These are phyloP conservation scores for Rhinopomastus cyanomelas DNA, from an alignment of 2,113 vertebrate genomes.

Conservation along the genomic window DNA sequence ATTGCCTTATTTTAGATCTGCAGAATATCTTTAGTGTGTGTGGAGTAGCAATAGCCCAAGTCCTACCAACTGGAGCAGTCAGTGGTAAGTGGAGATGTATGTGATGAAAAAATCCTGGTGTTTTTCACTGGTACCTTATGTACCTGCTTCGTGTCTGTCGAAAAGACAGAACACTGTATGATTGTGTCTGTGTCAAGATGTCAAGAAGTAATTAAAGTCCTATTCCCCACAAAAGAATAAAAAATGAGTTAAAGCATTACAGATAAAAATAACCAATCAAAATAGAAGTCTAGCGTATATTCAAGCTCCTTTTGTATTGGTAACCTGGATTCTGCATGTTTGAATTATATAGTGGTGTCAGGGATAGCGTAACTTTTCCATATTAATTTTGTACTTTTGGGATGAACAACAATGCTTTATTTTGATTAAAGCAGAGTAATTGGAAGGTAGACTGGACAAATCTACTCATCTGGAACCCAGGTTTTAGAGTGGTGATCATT, in stretches of 20 bases:
- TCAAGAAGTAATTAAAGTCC: not conserved
- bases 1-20: constrained; percentile 46
- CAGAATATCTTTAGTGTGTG: not conserved
- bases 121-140: not conserved
- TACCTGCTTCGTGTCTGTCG: not conserved
- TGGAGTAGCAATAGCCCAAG: not conserved
- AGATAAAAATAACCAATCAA: not conserved
- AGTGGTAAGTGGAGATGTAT: not conserved
- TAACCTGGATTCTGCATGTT: not conserved
- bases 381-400: not conserved
- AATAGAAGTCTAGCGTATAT: not conserved
- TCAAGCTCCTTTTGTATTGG: not conserved
- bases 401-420: not conserved
- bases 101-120: not conserved
- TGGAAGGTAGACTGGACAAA: not conserved
- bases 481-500: not conserved
- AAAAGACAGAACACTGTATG: not conserved
- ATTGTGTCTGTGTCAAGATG: not conserved
- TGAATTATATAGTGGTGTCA: not conserved
- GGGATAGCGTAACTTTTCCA: not conserved
- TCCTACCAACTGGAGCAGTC: not conserved
- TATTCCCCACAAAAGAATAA: not conserved
- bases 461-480: not conserved
- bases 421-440: not conserved
- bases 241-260: not conserved